phyloP scores from a whole-genome alignment of 2,888 invertebrate genomes.

The Rhagonycha lutea region DNA sequence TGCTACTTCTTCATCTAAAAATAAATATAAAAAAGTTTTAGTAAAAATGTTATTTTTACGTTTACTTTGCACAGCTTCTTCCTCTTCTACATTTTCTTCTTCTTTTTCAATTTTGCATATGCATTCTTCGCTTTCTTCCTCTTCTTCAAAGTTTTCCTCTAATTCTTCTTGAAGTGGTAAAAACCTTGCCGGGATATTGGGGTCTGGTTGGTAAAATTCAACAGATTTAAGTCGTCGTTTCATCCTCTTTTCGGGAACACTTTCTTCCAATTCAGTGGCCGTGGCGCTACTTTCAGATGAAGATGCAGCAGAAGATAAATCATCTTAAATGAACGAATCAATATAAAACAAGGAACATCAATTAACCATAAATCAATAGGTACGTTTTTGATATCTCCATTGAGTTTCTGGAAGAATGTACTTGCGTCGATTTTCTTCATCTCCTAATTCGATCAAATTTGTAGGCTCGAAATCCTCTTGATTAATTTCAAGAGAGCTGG shows the following conservation, averaged over 20 bases:
- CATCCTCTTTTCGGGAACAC: not conserved
- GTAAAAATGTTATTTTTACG: not conserved
- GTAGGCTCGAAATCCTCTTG: slow-evolving; percentile 3
- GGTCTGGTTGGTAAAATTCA: slow-evolving; percentile 28
- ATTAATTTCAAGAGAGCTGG: slow-evolving; percentile 5
- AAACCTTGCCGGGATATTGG: slow-evolving; percentile 27
- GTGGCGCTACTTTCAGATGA: not conserved
- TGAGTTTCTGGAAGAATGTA: slow-evolving; percentile 36
- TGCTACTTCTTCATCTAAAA: not conserved
- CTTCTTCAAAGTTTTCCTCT: not conserved
- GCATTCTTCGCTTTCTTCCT: slow-evolving; percentile 9
- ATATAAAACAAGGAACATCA: not conserved
- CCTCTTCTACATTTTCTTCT: not conserved
- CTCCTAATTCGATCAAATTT: slow-evolving; percentile 36
- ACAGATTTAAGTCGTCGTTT: slow-evolving; percentile 6
- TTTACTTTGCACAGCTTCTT: not conserved
- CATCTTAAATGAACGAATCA: not conserved
- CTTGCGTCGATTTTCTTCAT: slow-evolving; percentile 25
- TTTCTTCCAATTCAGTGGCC: not conserved
- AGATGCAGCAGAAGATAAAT: slow-evolving; percentile 8
- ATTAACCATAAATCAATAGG: not conserved
- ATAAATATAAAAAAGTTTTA: not conserved
- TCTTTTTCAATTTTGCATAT: not conserved
- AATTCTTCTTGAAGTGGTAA: slow-evolving; percentile 8
- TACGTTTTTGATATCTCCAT: slow-evolving; percentile 27